A percentile compares a stretch with the other conserved stretches of the same genome.
Conservation (phyloP, 92 coral and sea anemone genomes). For the Phenganax marumi region DNA sequence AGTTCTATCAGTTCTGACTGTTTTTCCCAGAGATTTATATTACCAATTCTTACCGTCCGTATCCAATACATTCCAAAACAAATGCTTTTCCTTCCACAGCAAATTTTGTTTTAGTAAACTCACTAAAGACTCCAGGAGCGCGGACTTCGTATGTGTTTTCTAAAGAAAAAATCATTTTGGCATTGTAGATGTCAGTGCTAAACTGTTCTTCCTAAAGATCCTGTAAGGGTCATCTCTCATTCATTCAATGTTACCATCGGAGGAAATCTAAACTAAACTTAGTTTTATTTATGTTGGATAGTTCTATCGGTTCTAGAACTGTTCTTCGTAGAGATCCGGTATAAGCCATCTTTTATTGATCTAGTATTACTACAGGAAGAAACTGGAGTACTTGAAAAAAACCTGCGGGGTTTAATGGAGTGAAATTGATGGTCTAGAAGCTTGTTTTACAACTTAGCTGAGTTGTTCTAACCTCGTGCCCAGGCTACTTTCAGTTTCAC, state of each 20-base stretch:
- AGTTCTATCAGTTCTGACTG: not conserved
- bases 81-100: conserved; percentile 84
- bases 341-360: no score
- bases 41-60: conserved; percentile 76
- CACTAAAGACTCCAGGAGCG: conserved; percentile 65
- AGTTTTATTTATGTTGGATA: no score
- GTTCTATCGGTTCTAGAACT: no score
- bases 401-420: not conserved
- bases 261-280: no score
- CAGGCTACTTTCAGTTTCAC: conserved; percentile 34
- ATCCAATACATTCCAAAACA: conserved; percentile 85
- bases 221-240: no score
- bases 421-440: not conserved
- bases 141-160: conserved; percentile 7
- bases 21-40: not conserved
- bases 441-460: not conserved
- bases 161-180: not conserved
- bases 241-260: no score
- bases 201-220: no score
- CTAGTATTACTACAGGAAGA: no score
- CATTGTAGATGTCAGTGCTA: no score
- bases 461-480: not conserved
- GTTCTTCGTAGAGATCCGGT: no score
- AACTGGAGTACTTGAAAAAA: no score
- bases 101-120: conserved; percentile 59